A percentile compares a stretch with the other conserved stretches of the same genome.
These are phyloP conservation scores for Acrocephalus scirpaceus DNA, from an alignment of 2,797 vertebrate species.

Conservation along the genomic window DNA sequence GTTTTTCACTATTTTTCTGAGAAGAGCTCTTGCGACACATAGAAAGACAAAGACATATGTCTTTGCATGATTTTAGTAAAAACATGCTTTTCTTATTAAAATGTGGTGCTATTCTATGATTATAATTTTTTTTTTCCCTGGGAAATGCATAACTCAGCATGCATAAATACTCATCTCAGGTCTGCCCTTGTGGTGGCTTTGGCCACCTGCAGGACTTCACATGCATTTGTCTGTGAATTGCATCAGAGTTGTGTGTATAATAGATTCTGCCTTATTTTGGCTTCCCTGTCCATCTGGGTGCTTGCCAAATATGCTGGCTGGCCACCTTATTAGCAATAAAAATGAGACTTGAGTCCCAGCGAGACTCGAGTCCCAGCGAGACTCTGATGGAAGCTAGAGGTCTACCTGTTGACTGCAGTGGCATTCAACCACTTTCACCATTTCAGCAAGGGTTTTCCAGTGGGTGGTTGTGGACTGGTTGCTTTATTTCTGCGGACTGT, in stretches of 20 bases:
- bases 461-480: not conserved
- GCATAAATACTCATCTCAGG: not conserved
- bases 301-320: not conserved
- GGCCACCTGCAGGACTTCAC: not conserved
- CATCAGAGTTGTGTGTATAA: not conserved
- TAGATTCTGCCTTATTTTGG: not conserved
- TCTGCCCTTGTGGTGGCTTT: not conserved
- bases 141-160: conserved; percentile 6
- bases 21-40: conserved; percentile 10
- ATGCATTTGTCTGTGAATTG: not conserved
- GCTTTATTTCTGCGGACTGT: not conserved
- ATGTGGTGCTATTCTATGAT: not conserved
- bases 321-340: not conserved
- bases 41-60: not conserved
- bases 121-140: not conserved
- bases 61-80: conserved; percentile 32
- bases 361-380: not conserved
- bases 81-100: conserved; percentile 32
- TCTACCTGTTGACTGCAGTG: not conserved
- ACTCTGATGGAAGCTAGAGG: not conserved
- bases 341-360: not conserved
- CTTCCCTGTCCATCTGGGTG: not conserved
- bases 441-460: not conserved
- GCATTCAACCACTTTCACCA: not conserved
- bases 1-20: conserved; percentile 48